Conservation (phyloP, 2,888 invertebrate species). For the Melanotus villosus region DNA sequence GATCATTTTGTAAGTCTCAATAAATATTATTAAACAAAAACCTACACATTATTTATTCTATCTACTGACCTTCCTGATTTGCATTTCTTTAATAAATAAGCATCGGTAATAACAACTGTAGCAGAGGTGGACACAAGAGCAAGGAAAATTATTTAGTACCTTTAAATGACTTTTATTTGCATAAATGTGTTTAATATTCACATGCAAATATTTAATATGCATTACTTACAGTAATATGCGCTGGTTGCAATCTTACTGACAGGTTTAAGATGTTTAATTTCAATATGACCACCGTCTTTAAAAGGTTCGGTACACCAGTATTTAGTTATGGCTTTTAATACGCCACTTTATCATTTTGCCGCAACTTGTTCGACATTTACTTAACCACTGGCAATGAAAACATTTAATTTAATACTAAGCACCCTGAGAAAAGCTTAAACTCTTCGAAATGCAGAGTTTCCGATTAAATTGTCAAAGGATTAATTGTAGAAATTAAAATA, state of each 20-base stretch:
- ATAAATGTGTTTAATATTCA: slow-evolving; percentile 1
- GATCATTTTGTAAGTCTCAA: slow-evolving; percentile 43
- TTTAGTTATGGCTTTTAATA: no score
- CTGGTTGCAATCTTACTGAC: not conserved
- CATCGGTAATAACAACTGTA: not conserved
- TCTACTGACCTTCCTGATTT: not conserved
- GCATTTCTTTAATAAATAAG: not conserved
- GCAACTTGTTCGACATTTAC: no score
- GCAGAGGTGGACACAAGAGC: not conserved
- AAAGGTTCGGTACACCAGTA: no score
- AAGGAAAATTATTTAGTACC: not conserved
- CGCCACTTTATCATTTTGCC: no score
- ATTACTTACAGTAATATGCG: not conserved
- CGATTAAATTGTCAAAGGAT: no score
- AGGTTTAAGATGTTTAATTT: slow-evolving; percentile 9
- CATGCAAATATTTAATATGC: slow-evolving; percentile 10
- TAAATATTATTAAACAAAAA: slow-evolving; percentile 37
- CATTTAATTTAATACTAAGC: no score
- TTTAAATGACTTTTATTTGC: not conserved
- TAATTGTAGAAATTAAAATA: no score
- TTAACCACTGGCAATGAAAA: no score
- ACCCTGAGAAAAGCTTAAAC: no score
- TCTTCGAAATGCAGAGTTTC: no score
- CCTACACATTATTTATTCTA: not conserved
- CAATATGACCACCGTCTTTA: slow-evolving; percentile 5